phyloP scores from a whole-genome alignment of 2,888 invertebrate species.

The Argyra leucocephala region DNA sequence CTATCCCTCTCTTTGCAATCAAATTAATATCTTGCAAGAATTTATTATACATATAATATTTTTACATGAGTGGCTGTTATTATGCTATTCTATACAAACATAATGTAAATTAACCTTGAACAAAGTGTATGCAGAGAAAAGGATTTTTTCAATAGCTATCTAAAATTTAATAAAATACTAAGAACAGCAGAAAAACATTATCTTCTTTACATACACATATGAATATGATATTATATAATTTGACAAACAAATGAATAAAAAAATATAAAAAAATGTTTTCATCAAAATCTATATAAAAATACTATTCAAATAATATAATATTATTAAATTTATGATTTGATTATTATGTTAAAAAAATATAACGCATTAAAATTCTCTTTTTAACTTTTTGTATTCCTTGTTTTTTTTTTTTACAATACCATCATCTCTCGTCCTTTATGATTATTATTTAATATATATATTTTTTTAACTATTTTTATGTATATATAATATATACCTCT shows the following conservation, averaged over 20 bases:
- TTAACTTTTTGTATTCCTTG: no score
- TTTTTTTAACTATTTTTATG: neutral
- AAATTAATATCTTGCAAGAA: no score
- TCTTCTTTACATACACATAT: neutral
- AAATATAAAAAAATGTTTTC: neutral
- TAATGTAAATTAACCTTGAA: constrained; percentile 6
- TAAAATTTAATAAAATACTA: neutral
- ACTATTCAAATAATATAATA: neutral
- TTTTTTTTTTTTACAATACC: neutral
- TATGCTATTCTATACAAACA: neutral
- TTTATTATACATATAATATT: no score
- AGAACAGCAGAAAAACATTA: no score
- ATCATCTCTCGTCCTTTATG: neutral
- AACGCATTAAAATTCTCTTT: neutral
- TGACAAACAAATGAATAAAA: neutral
- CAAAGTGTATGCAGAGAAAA: neutral
- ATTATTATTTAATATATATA: neutral
- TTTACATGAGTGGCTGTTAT: no score
- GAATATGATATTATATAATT: neutral
- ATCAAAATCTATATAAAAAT: neutral
- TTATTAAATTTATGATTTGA: constrained; percentile 1
- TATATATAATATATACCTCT: neutral
- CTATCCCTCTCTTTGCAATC: no score
- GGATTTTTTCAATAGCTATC: neutral
- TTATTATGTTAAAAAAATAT: neutral